Conservation (phyloP, 2,113 vertebrate genomes). For the Genyomyrus donnyi region DNA sequence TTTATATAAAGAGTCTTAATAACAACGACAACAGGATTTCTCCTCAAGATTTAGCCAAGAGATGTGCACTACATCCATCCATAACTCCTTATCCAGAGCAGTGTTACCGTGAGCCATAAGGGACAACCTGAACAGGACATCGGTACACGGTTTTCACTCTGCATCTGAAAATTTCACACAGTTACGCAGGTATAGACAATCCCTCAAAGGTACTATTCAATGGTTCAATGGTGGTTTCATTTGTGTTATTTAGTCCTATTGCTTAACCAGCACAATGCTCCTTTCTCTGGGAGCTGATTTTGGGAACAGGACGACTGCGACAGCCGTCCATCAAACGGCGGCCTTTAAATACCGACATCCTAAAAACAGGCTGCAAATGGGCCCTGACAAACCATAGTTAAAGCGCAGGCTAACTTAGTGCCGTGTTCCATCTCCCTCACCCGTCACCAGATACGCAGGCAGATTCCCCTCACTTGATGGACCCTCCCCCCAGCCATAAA, state of each 20-base stretch:
- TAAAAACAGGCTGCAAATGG: neutral
- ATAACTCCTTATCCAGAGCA: neutral
- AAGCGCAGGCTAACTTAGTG: neutral
- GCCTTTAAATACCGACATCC: neutral
- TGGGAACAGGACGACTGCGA: neutral
- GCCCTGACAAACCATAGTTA: neutral
- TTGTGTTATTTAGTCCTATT: neutral
- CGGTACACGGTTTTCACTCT: neutral
- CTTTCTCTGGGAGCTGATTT: neutral
- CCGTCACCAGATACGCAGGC: neutral
- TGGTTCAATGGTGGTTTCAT: neutral
- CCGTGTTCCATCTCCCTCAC: neutral
- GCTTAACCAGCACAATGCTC: neutral
- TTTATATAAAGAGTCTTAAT: neutral
- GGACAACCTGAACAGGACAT: neutral
- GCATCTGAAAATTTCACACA: neutral
- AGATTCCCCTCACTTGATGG: neutral
- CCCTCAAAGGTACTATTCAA: neutral
- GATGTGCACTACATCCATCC: neutral
- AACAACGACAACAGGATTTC: neutral
- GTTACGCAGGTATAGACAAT: neutral
- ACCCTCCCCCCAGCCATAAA: neutral
- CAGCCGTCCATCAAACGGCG: neutral
- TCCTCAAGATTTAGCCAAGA: neutral
- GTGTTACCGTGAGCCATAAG: neutral